Evolutionary conservation across 2,113 vertebrate species (phyloP).

Genomic region (Dicaeum eximium): DNA sequence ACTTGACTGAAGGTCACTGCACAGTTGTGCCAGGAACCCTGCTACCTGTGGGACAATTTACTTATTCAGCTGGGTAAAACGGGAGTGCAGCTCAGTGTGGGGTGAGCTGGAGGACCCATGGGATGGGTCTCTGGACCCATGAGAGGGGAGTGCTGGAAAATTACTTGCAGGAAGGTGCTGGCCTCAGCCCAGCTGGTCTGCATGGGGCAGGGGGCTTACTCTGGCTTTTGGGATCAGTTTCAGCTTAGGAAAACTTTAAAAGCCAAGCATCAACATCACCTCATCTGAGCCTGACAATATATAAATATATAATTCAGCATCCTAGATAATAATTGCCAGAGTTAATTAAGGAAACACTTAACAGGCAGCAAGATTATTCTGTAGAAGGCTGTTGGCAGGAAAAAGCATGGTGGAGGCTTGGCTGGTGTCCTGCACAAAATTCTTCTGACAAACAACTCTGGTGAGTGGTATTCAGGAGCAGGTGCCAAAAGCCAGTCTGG

Average conservation of each 20-base stretch:
- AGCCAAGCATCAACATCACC: not conserved
- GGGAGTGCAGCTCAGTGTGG: rapidly evolving
- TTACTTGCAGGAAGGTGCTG: not conserved
- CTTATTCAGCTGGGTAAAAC: not conserved
- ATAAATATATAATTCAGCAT: slow-evolving; percentile 20
- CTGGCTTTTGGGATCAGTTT: not conserved
- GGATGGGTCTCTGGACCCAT: no score
- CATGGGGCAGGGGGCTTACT: not conserved
- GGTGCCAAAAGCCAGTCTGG: not conserved
- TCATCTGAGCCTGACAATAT: not conserved
- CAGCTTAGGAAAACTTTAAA: not conserved
- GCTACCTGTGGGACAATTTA: not conserved
- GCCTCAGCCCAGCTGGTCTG: rapidly evolving
- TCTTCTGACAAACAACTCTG: slow-evolving; percentile 29
- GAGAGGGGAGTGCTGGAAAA: not conserved
- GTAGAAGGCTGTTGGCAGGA: slow-evolving; percentile 62
- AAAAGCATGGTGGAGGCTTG: not conserved
- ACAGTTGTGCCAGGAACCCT: not conserved
- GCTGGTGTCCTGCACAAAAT: not conserved
- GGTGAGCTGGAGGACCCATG: not conserved
- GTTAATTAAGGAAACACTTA: slow-evolving; percentile 64
- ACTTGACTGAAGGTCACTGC: not conserved
- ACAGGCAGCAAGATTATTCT: slow-evolving; percentile 23
- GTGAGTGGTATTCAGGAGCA: not conserved
- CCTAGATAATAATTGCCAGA: not conserved